Conservation (phyloP, 1,140 invertebrate genomes). For the Heterodera carotae region DNA sequence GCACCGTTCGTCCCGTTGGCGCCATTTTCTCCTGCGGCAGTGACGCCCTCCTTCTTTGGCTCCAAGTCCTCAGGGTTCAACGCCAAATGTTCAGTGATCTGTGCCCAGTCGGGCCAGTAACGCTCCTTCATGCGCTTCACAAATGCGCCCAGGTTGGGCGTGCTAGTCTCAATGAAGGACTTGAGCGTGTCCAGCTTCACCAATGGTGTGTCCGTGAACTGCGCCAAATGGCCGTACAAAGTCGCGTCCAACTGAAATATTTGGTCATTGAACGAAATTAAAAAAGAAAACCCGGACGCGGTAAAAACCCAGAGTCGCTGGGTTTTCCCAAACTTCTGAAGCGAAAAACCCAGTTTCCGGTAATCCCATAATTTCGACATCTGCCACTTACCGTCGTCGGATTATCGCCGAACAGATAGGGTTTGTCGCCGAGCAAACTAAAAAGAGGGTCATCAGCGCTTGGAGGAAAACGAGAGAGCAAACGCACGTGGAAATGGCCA, state of each 20-base stretch:
- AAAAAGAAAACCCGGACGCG: too few species aligned
- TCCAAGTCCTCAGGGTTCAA: conserved; percentile 43
- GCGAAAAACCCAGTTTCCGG: too few species aligned
- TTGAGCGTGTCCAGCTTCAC: conserved; percentile 35
- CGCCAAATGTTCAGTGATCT: conserved; percentile 39
- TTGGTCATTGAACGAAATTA: too few species aligned
- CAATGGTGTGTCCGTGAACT: conserved; percentile 51
- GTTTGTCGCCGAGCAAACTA: conserved; percentile 82
- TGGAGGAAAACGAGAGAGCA: neutral
- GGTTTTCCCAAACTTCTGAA: too few species aligned
- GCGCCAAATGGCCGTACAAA: conserved; percentile 48
- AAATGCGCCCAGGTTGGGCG: conserved; percentile 47
- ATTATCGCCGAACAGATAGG: conserved; percentile 90
- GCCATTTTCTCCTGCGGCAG: neutral
- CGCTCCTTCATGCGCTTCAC: conserved; percentile 48
- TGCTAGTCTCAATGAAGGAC: conserved; percentile 43
- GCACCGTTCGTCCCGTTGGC: neutral
- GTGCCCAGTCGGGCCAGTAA: conserved; percentile 58
- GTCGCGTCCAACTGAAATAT: conserved; percentile 64
- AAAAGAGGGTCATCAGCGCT: conserved; percentile 75
- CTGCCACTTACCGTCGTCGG: conserved; percentile 75
- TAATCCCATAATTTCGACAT: too few species aligned
- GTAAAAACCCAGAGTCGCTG: too few species aligned
- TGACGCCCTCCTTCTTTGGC: neutral
- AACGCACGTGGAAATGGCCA: conserved; percentile 77